Percentiles rank a stretch among this genome's conserved stretches.
Conservation (phyloP, 1,140 invertebrate species). For the Zaprionus taronus region DNA sequence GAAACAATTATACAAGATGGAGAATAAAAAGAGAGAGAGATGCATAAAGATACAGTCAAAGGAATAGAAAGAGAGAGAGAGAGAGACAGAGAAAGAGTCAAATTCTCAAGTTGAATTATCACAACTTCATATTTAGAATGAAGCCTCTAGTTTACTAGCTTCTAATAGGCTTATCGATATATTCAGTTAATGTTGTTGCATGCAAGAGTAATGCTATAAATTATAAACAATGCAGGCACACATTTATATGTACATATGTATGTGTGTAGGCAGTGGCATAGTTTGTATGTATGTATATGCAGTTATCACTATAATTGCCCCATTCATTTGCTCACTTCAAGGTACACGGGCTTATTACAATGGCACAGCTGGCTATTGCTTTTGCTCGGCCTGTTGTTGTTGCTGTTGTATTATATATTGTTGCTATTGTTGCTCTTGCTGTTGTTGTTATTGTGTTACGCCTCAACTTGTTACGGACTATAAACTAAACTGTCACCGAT, state of each 20-base stretch:
- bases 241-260: neutral
- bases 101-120: neutral
- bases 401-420: conserved; percentile 15
- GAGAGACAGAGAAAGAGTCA: neutral
- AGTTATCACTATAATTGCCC: neutral
- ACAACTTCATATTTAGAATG: neutral
- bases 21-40: too few species aligned
- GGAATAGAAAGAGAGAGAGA: neutral
- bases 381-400: conserved; percentile 3
- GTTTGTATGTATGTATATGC: neutral
- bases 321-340: conserved; percentile 15
- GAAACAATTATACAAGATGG: too few species aligned
- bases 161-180: neutral
- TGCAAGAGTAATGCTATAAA: neutral
- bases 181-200: conserved; percentile 3
- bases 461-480: conserved; percentile 59
- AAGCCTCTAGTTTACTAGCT: neutral
- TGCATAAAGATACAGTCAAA: too few species aligned
- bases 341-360: conserved; percentile 51
- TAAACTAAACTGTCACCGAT: conserved; percentile 76
- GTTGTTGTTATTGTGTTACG: conserved; percentile 40
- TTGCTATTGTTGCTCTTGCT: conserved; percentile 13
- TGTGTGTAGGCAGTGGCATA: neutral
- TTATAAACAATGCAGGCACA: neutral
- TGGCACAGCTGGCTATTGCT: conserved; percentile 1